These are phyloP conservation scores for Buceros bicornis DNA, from an alignment of 2,797 vertebrate genomes.

Conservation along the genomic window DNA sequence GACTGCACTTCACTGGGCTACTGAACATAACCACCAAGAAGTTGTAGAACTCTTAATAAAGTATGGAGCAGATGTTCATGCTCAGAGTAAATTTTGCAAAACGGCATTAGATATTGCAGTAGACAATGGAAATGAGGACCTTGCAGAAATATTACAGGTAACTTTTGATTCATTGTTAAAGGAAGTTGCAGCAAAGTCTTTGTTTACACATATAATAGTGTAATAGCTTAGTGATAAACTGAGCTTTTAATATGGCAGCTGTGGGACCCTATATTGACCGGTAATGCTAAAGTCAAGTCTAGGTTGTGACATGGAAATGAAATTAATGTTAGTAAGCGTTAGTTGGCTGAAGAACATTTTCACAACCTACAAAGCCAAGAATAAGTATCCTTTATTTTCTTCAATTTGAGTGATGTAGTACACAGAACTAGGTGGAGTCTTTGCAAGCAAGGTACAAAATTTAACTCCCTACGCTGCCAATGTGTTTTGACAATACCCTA, in stretches of 20 bases:
- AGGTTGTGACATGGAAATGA: not conserved
- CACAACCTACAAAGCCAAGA: not conserved
- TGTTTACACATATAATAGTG: not conserved
- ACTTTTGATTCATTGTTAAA: conserved; percentile 33
- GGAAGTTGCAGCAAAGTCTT: not conserved
- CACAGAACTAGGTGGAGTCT: not conserved
- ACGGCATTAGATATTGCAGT: conserved; percentile 89
- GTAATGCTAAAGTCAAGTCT: not conserved
- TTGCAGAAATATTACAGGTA: conserved; percentile 90
- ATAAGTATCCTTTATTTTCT: not conserved
- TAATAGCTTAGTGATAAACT: not conserved
- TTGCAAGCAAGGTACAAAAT: not conserved
- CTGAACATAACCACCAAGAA: conserved; percentile 88
- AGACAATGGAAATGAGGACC: conserved; percentile 88
- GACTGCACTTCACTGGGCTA: conserved; percentile 91
- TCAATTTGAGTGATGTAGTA: not conserved
- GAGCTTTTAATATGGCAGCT: not conserved
- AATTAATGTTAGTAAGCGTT: not conserved
- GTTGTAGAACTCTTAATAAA: conserved; percentile 89
- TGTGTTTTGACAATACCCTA: not conserved
- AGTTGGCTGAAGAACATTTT: not conserved
- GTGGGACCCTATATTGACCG: not conserved
- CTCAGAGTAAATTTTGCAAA: conserved; percentile 91
- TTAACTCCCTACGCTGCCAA: not conserved
- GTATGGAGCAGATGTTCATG: conserved; percentile 88